A percentile compares a stretch with the other conserved stretches of the same genome.
These are phyloP conservation scores for Pangasius macronema DNA, from an alignment of 2,797 vertebrate genomes.

Conservation along the genomic window DNA sequence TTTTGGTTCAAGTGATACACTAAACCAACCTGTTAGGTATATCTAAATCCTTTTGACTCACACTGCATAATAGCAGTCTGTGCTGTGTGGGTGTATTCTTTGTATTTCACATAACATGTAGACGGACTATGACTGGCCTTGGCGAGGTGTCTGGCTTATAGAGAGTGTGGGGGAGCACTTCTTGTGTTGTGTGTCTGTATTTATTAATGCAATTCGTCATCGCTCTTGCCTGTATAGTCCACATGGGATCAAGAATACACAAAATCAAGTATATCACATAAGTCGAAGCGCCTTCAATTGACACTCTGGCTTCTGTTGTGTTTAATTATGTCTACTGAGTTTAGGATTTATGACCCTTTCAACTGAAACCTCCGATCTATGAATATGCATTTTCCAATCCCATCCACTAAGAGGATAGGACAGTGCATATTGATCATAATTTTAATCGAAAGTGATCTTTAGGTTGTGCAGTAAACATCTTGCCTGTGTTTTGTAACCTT, in stretches of 20 bases:
- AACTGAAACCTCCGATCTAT: neutral
- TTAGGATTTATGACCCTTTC: neutral
- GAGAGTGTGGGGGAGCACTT: slow-evolving; percentile 6
- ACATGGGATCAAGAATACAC: neutral
- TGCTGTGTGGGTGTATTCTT: slow-evolving; percentile 19
- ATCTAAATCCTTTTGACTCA: neutral
- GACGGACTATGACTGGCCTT: slow-evolving; percentile 9
- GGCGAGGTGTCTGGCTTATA: slow-evolving; percentile 1
- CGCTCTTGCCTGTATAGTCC: too few species aligned
- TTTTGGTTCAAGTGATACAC: too few species aligned
- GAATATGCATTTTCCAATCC: neutral
- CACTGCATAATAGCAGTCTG: neutral
- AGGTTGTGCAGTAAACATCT: neutral
- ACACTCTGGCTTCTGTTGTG: neutral
- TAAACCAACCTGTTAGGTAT: too few species aligned
- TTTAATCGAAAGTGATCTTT: neutral
- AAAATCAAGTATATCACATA: neutral
- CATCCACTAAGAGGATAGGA: neutral
- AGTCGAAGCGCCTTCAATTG: neutral
- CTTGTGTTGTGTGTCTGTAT: slow-evolving; percentile 7
- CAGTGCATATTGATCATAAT: neutral
- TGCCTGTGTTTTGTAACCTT: neutral
- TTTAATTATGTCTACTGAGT: neutral
- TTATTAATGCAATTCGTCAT: neutral
- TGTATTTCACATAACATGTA: slow-evolving; percentile 15